These are phyloP conservation scores for Mionectes macconnelli DNA, from an alignment of 2,113 vertebrate species.

Conservation along the genomic window DNA sequence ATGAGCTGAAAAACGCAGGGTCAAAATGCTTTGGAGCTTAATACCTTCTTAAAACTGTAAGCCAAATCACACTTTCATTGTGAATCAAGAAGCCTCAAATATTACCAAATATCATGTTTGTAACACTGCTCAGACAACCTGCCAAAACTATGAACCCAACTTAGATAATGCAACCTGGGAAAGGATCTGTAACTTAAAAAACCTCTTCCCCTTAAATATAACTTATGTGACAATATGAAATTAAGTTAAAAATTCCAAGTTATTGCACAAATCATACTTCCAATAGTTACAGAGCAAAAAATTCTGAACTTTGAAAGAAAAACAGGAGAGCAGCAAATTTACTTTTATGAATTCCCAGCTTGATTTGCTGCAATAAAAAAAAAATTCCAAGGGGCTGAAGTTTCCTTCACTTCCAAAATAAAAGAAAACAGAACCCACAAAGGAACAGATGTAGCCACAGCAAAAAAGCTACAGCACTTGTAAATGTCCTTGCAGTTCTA, in stretches of 20 bases:
- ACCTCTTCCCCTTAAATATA: slow-evolving; percentile 80
- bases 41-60: slow-evolving; percentile 16
- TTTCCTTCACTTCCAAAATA: slow-evolving; percentile 41
- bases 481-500: slow-evolving; percentile 56
- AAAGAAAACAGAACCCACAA: slow-evolving; percentile 8
- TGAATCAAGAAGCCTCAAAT: slow-evolving; percentile 60
- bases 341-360: slow-evolving; percentile 21
- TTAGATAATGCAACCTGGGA: slow-evolving; percentile 83
- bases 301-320: slow-evolving; percentile 56
- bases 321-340: slow-evolving; percentile 64
- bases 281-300: slow-evolving; percentile 81
- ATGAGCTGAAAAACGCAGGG: slow-evolving; percentile 48
- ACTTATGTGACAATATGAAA: slow-evolving; percentile 82
- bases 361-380: slow-evolving; percentile 8
- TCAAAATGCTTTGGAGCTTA: slow-evolving; percentile 40
- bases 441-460: slow-evolving; percentile 30
- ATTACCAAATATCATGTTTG: slow-evolving; percentile 59
- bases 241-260: slow-evolving; percentile 90
- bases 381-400: not conserved
- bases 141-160: slow-evolving; percentile 77
- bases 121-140: slow-evolving; percentile 68
- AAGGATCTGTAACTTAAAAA: slow-evolving; percentile 87
- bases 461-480: slow-evolving; percentile 36
- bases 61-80: slow-evolving; percentile 26
- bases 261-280: slow-evolving; percentile 93